phyloP scores from a whole-genome alignment of 1,140 invertebrate genomes.

The Drosophila grimshawi region DNA sequence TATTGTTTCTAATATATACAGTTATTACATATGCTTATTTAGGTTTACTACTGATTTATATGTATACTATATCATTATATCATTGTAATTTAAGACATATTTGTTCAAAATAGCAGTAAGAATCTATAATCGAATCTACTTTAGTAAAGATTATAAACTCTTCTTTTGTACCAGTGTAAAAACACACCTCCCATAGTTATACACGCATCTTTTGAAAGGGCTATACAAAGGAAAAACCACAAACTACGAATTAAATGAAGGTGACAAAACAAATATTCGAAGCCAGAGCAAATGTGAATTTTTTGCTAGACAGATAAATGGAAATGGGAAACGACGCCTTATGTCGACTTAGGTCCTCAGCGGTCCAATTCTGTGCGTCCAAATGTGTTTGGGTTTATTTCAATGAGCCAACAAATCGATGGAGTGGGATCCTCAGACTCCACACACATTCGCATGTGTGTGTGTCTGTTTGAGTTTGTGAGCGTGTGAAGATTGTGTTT shows the following conservation, averaged over 20 bases:
- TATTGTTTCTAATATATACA: not conserved
- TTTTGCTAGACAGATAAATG: conserved; percentile 31
- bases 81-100: not conserved
- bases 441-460: conserved; percentile 2
- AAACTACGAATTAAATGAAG: conserved; percentile 52
- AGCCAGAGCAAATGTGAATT: conserved; percentile 33
- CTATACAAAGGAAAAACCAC: conserved; percentile 30
- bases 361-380: not conserved
- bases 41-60: not conserved
- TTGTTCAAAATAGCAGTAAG: too few species aligned
- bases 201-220: not conserved
- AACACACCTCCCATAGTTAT: not conserved
- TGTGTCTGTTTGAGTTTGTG: conserved; percentile 12
- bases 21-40: not conserved
- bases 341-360: conserved; percentile 8
- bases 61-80: not conserved
- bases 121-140: too few species aligned
- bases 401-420: conserved; percentile 60
- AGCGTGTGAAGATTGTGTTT: conserved; percentile 56
- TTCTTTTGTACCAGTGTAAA: conserved; percentile 5
- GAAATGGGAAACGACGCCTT: conserved; percentile 41
- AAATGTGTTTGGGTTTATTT: conserved; percentile 13
- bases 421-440: not conserved
- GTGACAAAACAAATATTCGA: conserved; percentile 58
- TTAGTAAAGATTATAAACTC: not conserved